Evolutionary conservation across 2,113 vertebrate species (phyloP).

Genomic region (Psephotus haematonotus): DNA sequence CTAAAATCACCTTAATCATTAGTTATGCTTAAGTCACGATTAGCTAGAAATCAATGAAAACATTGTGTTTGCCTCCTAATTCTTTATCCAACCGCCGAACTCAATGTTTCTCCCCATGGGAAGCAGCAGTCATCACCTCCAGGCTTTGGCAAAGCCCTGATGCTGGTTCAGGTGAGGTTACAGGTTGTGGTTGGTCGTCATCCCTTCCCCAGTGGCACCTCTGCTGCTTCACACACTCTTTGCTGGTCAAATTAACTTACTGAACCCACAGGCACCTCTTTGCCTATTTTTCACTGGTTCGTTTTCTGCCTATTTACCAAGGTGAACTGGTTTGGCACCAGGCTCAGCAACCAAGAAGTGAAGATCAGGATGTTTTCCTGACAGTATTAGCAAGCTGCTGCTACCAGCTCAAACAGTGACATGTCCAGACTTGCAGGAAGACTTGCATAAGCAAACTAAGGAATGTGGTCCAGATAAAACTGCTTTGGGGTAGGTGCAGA

Average conservation of each 20-base stretch:
- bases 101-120: neutral
- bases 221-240: neutral
- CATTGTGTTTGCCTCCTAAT: neutral
- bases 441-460: neutral
- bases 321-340: neutral
- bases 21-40: neutral
- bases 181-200: neutral
- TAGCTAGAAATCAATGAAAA: neutral
- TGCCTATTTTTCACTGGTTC: neutral
- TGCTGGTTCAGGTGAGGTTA: neutral
- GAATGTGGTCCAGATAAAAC: neutral
- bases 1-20: neutral
- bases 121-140: neutral
- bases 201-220: neutral
- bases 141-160: neutral
- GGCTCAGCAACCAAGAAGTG: neutral
- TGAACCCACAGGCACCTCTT: neutral
- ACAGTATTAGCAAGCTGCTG: neutral
- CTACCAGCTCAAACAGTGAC: neutral
- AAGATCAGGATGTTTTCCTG: neutral
- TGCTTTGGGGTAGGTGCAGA: neutral
- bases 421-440: neutral
- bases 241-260: neutral
- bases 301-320: neutral
- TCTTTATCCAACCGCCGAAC: neutral